Conservation (phyloP, 2,113 vertebrate genomes). For the Cairina moschata region DNA sequence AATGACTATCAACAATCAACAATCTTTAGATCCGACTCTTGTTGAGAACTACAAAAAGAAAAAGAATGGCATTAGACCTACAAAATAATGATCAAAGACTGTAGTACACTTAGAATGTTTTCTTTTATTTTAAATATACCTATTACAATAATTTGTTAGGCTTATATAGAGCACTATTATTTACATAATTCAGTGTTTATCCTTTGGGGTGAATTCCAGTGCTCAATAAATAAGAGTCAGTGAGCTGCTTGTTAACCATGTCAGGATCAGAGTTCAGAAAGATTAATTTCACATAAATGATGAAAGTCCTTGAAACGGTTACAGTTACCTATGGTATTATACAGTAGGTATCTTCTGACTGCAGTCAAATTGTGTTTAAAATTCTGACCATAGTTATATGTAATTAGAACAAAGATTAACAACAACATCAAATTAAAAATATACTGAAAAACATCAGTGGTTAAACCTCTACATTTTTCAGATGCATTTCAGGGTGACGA, state of each 20-base stretch:
- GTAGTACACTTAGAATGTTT: constrained; percentile 61
- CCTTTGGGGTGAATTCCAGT: constrained; percentile 68
- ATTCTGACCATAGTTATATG: constrained; percentile 54
- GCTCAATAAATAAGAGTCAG: constrained; percentile 64
- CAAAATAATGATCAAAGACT: constrained; percentile 60
- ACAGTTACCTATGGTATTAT: constrained; percentile 53
- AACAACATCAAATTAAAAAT: constrained; percentile 37
- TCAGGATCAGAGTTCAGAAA: constrained; percentile 52
- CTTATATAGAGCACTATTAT: constrained; percentile 74
- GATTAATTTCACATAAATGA: constrained; percentile 45
- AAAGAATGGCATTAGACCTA: neutral
- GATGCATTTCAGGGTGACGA: neutral
- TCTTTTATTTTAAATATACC: constrained; percentile 83
- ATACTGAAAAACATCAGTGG: constrained; percentile 33
- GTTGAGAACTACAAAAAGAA: neutral
- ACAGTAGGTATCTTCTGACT: constrained; percentile 33
- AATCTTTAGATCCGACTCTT: neutral
- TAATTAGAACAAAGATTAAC: constrained; percentile 48
- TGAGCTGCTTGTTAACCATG: constrained; percentile 58
- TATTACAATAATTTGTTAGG: constrained; percentile 79
- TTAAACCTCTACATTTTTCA: constrained; percentile 31
- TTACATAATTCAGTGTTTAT: constrained; percentile 74
- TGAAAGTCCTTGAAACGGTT: constrained; percentile 63
- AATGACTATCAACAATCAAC: neutral
- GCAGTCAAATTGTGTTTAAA: constrained; percentile 46